These are phyloP conservation scores for Lottia gigantea DNA, from an alignment of 2,888 invertebrate species.

Conservation along the genomic window DNA sequence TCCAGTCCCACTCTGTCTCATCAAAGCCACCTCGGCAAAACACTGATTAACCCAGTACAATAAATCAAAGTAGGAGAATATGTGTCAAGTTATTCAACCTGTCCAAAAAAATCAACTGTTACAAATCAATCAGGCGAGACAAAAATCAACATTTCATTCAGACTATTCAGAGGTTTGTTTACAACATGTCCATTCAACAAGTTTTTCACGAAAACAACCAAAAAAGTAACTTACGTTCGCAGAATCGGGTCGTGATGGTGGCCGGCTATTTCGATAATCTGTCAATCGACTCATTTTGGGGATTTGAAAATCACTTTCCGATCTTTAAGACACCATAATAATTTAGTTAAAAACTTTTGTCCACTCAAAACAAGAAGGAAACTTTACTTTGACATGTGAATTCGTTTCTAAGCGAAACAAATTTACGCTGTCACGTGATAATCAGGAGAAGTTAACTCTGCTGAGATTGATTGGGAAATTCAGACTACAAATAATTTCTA, in stretches of 20 bases:
- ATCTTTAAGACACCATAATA: constrained; percentile 6
- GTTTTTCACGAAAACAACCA: too few species aligned
- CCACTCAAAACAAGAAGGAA: not conserved
- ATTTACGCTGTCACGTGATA: not conserved
- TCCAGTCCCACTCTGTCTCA: too few species aligned
- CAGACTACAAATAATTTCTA: too few species aligned
- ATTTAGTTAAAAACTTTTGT: not conserved
- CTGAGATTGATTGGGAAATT: too few species aligned
- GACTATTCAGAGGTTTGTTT: not conserved
- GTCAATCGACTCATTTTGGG: not conserved
- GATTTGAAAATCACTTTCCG: not conserved
- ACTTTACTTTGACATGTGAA: not conserved
- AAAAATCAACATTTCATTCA: not conserved
- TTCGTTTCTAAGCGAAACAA: constrained; percentile 10
- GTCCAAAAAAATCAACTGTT: not conserved
- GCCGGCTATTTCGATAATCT: not conserved
- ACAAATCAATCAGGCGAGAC: not conserved
- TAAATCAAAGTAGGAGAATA: too few species aligned
- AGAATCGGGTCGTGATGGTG: not conserved
- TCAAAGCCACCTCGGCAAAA: too few species aligned
- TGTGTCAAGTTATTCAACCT: too few species aligned
- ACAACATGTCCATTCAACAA: too few species aligned
- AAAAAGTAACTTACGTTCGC: not conserved
- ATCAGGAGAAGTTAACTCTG: too few species aligned
- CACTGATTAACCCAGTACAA: too few species aligned